Conservation (phyloP, 2,888 invertebrate species). For the Bellardia pandia region DNA sequence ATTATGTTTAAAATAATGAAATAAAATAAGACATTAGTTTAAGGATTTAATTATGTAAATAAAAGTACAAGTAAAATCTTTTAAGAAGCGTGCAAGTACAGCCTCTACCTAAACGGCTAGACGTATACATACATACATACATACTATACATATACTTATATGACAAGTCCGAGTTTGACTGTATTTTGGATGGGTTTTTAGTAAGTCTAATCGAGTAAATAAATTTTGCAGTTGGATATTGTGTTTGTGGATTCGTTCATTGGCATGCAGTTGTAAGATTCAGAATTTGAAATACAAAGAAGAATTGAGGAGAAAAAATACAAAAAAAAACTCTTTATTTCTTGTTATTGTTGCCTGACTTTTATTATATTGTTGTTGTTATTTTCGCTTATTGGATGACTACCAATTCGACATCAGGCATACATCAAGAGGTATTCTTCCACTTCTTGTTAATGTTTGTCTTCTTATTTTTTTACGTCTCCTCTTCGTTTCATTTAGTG, state of each 20-base stretch:
- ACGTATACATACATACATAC: no score
- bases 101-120: constrained; percentile 40
- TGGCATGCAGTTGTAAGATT: constrained; percentile 64
- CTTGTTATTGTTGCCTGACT: constrained; percentile 32
- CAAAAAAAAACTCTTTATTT: not conserved
- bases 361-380: constrained; percentile 26
- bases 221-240: constrained; percentile 2
- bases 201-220: not conserved
- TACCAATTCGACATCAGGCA: constrained; percentile 48
- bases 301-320: constrained; percentile 33
- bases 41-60: constrained; percentile 29
- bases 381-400: constrained; percentile 51
- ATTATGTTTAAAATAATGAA: not conserved
- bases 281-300: constrained; percentile 52
- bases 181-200: constrained; percentile 18
- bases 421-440: constrained; percentile 59
- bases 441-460: constrained; percentile 4
- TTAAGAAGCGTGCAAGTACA: constrained; percentile 43
- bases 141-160: not conserved
- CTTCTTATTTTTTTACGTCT: constrained; percentile 17
- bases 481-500: not conserved
- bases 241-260: constrained; percentile 32
- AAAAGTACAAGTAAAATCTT: not conserved
- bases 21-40: not conserved
- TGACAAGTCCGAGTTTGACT: constrained; percentile 29